phyloP scores from a whole-genome alignment of 2,113 vertebrate genomes.

The Paradoxurus hermaphroditus region DNA sequence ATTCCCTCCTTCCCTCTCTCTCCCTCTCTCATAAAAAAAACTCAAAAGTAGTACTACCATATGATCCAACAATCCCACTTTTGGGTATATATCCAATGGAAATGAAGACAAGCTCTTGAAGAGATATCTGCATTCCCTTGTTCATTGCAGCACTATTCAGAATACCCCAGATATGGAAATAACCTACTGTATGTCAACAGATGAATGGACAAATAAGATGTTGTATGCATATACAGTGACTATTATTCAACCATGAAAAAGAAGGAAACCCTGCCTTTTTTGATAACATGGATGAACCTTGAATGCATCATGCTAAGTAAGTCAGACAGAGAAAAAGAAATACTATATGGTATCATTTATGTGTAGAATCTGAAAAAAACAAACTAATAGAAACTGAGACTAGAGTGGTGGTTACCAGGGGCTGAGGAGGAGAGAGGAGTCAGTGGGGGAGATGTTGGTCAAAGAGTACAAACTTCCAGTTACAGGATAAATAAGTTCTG shows the following conservation, averaged over 20 bases:
- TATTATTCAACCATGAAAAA: neutral
- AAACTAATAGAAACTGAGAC: neutral
- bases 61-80: neutral
- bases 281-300: neutral
- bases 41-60: neutral
- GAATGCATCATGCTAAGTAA: neutral
- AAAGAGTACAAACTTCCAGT: neutral
- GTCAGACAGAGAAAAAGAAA: neutral
- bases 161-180: neutral
- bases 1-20: too few species aligned
- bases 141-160: neutral
- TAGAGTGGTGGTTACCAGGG: neutral
- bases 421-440: neutral
- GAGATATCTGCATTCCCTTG: neutral
- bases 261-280: neutral
- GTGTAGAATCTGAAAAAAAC: neutral
- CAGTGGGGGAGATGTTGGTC: neutral
- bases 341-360: neutral
- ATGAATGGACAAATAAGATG: neutral
- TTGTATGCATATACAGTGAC: neutral
- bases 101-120: neutral
- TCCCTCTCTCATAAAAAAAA: neutral
- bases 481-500: neutral
- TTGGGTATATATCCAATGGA: neutral
- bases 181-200: neutral